Evolutionary conservation across 2,888 invertebrate genomes (phyloP).

Genomic region (Escarpia spicata): DNA sequence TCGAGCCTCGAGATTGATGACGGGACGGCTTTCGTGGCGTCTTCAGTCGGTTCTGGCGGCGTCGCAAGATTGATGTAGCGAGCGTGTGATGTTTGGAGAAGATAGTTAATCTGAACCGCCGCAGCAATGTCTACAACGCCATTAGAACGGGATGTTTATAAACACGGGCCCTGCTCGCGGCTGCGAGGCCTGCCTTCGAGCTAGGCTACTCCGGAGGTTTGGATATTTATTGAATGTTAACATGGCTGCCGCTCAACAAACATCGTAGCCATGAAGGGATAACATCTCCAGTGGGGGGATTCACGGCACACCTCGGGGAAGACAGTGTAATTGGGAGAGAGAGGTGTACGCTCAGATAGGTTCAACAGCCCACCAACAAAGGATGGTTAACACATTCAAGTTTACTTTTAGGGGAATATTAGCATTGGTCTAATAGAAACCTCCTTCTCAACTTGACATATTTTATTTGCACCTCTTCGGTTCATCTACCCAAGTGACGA

Average conservation of each 20-base stretch:
- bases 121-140: slow-evolving; percentile 6
- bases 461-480: no score
- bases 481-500: no score
- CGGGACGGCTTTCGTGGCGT: neutral
- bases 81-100: slow-evolving; percentile 16
- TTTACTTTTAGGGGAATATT: neutral
- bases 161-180: neutral
- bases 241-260: neutral
- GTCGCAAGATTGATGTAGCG: neutral
- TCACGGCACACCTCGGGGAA: neutral
- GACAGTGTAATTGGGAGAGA: neutral
- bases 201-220: neutral
- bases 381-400: neutral
- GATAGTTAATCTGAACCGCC: neutral
- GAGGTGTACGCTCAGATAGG: neutral
- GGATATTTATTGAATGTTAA: slow-evolving; percentile 11
- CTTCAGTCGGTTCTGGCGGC: neutral
- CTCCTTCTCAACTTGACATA: no score
- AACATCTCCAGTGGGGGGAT: neutral
- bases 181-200: neutral
- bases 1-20: neutral
- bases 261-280: neutral
- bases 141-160: slow-evolving; percentile 11
- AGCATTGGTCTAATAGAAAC: neutral
- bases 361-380: neutral